These are phyloP conservation scores for Phaethornis superciliosus DNA, from an alignment of 2,113 vertebrate species.

Conservation along the genomic window DNA sequence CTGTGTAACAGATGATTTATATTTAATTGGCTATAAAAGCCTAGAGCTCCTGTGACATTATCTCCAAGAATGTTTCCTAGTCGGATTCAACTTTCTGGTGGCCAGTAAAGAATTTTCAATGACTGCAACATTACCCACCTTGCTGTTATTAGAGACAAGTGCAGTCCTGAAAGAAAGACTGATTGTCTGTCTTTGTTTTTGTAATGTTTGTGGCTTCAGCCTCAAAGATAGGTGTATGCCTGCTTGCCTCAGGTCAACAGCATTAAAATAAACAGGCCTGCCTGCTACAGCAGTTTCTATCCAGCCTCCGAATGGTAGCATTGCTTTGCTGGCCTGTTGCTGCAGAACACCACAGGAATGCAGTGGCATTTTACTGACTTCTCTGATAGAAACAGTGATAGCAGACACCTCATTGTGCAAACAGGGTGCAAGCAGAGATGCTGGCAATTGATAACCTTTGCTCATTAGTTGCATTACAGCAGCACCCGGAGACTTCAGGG, in stretches of 20 bases:
- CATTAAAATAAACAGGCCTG: slow-evolving; percentile 45
- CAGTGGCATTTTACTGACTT: neutral
- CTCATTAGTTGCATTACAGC: neutral
- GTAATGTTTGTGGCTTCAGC: slow-evolving; percentile 40
- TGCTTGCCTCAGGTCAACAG: slow-evolving; percentile 42
- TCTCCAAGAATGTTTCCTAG: slow-evolving; percentile 30
- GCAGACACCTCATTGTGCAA: slow-evolving; percentile 68
- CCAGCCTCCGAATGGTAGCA: neutral
- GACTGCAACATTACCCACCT: slow-evolving; percentile 33
- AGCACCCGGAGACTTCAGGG: slow-evolving; percentile 12
- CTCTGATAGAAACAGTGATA: slow-evolving; percentile 36
- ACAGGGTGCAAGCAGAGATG: slow-evolving; percentile 43
- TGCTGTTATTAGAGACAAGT: slow-evolving; percentile 47
- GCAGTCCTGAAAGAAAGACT: slow-evolving; percentile 54
- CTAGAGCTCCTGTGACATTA: slow-evolving; percentile 18
- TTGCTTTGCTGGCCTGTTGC: neutral
- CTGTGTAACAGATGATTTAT: slow-evolving; percentile 34
- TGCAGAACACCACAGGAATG: slow-evolving; percentile 62
- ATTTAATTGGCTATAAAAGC: slow-evolving; percentile 43
- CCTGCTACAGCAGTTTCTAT: neutral
- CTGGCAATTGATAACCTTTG: neutral
- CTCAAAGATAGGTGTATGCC: neutral
- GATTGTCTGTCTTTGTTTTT: slow-evolving; percentile 32
- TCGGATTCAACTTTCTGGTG: slow-evolving; percentile 5
- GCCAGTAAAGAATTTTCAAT: slow-evolving; percentile 41